Evolutionary conservation across 1,140 invertebrate species (phyloP), one percentile per base, ranked within the genome.

Genomic region (Teleopsis dalmanni): DNA sequence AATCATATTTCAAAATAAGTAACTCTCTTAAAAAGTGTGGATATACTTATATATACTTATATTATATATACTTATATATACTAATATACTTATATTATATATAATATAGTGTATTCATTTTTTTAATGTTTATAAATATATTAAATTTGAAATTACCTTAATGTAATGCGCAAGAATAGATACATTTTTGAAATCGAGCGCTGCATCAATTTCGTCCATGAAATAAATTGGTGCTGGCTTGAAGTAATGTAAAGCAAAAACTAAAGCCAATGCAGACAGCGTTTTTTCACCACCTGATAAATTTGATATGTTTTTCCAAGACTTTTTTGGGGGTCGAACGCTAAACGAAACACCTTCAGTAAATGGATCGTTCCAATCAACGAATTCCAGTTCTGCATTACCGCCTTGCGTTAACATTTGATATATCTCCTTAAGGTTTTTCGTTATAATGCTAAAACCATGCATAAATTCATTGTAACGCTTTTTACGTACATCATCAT

Each of bases 201-300:
- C 96, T 4, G 97, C 97, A 72, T 99, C 96, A 52, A 99, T 99
- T 75, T 99, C 95, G 62, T 99, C 97, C 95, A 99, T 98, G 25
- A 91, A 93, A 68, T 99, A 99, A 1, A 99, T 71, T 0, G 97
- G 96, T 2, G 95, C 96, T 0, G 96, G 96, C 63, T 96, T 96
- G 70, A 95, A 99, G 70, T 98, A 92, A 75, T 99, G 96, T 2
- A 99, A 71, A 1, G 95, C 96, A 76, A 99, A 99, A 1, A 99
- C 94, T 3, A 99, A 72, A 0, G 96, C 91, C 16, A 99, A 73
- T 0, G 95, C 98, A 7, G 93, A 95, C 0, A 99, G 73, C 0
- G 97, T 99, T 72, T 99, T 99, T 74, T 99, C 97, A 2, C 97
- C 97, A 19, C 97, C 97, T 1, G 93, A 97, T n/a, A 99, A 73